phyloP scores from a whole-genome alignment of 2,797 vertebrate species.

The Chiloscyllium punctatum region DNA sequence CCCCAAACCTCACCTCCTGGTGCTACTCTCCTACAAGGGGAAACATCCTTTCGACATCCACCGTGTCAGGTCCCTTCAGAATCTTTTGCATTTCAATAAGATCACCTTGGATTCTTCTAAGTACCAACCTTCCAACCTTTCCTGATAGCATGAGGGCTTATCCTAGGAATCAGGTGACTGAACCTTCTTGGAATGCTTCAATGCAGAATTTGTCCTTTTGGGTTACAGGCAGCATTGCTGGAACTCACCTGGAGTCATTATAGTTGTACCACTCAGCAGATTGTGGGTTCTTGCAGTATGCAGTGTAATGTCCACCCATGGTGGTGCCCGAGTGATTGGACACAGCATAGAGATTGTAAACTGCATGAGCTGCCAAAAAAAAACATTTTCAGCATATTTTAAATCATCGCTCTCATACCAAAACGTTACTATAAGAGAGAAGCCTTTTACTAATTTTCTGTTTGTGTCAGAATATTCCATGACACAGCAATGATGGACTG shows the following conservation, averaged over 20 bases:
- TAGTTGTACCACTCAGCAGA: slow-evolving; percentile 89
- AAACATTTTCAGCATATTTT: not conserved
- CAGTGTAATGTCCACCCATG: slow-evolving; percentile 89
- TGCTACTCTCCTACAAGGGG: too few relatives aligned
- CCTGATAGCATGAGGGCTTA: too few relatives aligned
- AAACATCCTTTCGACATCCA: too few relatives aligned
- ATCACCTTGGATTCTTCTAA: too few relatives aligned
- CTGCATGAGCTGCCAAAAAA: slow-evolving; percentile 55
- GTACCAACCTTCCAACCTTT: too few relatives aligned
- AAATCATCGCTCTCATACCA: not conserved
- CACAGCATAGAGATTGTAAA: slow-evolving; percentile 89
- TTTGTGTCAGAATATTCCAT: not conserved
- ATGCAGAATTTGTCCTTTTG: too few relatives aligned
- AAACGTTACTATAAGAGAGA: not conserved
- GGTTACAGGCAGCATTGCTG: not conserved
- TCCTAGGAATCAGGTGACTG: too few relatives aligned
- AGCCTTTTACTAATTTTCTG: not conserved
- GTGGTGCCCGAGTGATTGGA: slow-evolving; percentile 92
- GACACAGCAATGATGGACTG: not conserved
- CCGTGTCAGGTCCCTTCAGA: too few relatives aligned
- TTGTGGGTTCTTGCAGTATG: slow-evolving; percentile 78
- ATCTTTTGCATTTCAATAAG: too few relatives aligned
- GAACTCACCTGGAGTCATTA: slow-evolving; percentile 83
- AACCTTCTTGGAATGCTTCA: too few relatives aligned
- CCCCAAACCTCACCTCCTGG: too few relatives aligned